phyloP scores from a whole-genome alignment of 2,113 vertebrate species.

The Actinemys pallida region DNA sequence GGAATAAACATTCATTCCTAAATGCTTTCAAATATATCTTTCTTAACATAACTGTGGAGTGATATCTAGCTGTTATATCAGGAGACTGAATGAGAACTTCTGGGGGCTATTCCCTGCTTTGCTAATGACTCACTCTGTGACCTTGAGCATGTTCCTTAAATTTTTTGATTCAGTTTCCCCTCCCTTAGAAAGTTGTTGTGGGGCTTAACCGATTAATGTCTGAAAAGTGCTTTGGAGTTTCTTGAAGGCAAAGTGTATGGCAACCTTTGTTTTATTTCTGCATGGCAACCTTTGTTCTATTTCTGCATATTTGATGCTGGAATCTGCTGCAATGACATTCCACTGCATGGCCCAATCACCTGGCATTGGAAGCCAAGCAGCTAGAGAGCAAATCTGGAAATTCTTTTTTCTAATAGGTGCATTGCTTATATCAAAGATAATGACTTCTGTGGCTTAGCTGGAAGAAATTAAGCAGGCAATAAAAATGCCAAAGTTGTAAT shows the following conservation, averaged over 20 bases:
- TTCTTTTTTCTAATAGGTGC: constrained; percentile 19
- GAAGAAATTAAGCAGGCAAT: constrained; percentile 70
- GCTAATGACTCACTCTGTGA: constrained; percentile 11
- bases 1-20: background rate
- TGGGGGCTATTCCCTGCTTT: background rate
- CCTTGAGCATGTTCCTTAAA: background rate
- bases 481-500: constrained; percentile 73
- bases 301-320: constrained; percentile 28
- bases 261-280: constrained; percentile 43
- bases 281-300: constrained; percentile 16
- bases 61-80: background rate
- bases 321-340: constrained; percentile 2
- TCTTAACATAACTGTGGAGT: background rate
- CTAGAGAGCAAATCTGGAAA: constrained; percentile 30
- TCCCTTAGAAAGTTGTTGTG: constrained; percentile 15
- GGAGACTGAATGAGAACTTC: background rate
- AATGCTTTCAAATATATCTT: background rate
- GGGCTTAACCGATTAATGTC: constrained; percentile 23
- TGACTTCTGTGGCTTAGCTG: constrained; percentile 53
- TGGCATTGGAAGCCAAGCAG: constrained; percentile 38
- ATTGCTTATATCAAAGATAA: constrained; percentile 59
- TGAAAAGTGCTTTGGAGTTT: constrained; percentile 9
- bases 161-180: constrained; percentile 1
- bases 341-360: background rate
- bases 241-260: background rate